Evolutionary conservation across 2,113 vertebrate genomes (phyloP).

Genomic region (Oryzias curvinotus): DNA sequence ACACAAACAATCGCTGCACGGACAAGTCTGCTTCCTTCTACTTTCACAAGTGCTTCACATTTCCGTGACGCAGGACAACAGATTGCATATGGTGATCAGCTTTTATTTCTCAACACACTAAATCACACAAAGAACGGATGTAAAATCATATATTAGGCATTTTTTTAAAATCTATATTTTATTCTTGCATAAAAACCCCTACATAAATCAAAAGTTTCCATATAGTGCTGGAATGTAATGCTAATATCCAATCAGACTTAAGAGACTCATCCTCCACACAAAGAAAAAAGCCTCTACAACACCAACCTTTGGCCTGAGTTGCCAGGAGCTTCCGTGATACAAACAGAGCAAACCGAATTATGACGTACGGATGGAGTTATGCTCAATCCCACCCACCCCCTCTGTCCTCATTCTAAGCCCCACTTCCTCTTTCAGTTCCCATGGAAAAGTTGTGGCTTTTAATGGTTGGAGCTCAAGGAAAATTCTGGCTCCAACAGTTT

Average conservation of each 20-base stretch:
- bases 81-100: not conserved
- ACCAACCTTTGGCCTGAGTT: slow-evolving; percentile 24
- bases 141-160: not conserved
- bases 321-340: slow-evolving; percentile 36
- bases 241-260: slow-evolving; percentile 36
- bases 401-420: slow-evolving; percentile 3
- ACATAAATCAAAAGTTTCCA: slow-evolving; percentile 29
- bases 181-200: slow-evolving; percentile 7
- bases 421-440: slow-evolving; percentile 50
- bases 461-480: slow-evolving; percentile 32
- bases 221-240: slow-evolving; percentile 52
- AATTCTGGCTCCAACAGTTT: slow-evolving; percentile 25
- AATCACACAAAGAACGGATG: not conserved
- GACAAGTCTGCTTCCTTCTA: slow-evolving; percentile 38
- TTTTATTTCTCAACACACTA: not conserved
- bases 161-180: not conserved
- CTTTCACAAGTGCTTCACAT: slow-evolving; percentile 64
- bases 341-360: slow-evolving; percentile 31
- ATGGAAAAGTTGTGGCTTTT: slow-evolving; percentile 18
- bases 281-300: slow-evolving; percentile 11
- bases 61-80: slow-evolving; percentile 54
- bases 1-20: slow-evolving; percentile 61
- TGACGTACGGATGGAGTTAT: slow-evolving; percentile 41
- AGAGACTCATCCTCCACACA: slow-evolving; percentile 31
- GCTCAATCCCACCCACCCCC: slow-evolving; percentile 2